Base-by-base conservation (phyloP, 2,113 vertebrate genomes). In the Mobula birostris region DNA sequence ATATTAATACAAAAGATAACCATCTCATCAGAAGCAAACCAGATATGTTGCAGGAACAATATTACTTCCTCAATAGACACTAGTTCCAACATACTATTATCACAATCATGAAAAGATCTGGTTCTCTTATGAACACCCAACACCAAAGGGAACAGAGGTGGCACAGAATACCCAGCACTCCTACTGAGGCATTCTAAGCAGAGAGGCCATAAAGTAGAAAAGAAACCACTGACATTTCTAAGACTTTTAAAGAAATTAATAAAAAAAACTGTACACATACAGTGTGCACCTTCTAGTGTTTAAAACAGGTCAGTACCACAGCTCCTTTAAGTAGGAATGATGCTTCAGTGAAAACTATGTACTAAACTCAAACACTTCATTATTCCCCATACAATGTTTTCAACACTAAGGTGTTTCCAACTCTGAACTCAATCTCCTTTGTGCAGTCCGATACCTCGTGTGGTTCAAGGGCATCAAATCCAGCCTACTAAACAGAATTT, bases 221-320 rank as follows among this genome's bases (percentile, higher is more conserved):
- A 68, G 32, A 91, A 7, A 32, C 24, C 29, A 29, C 70, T 93
- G 24, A 93, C 15, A 17, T 66, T 48, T 74, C 68, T 24, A 21
- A 32, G 72, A 40, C 70, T 93, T 93, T 74, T 12, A 36, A 74
- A 19, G 11, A 72, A 11, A 74, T 93, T 74, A 76, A n/a, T 19
- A 72, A 56, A 40, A 5, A 29, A 90, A 36, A 36, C 0, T 19
- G 70, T 72, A 68, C 68, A 36, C 15, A 74, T 74, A 74, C 19
- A 74, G 21, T 92, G 36, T 93, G 68, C 91, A 93, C 70, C 91
- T 93, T 93, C 70, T 56, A 93, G 68, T 76, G 91, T 76, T 93
- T 93, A 74, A 93, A 93, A 93, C 36, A 93, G 91, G 36, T 93
- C 24, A 93, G 72, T 74, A 56, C 36, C 32, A 70, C 63, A 93